Conservation (phyloP, 2,888 invertebrate species). For the Macropis europaea region DNA sequence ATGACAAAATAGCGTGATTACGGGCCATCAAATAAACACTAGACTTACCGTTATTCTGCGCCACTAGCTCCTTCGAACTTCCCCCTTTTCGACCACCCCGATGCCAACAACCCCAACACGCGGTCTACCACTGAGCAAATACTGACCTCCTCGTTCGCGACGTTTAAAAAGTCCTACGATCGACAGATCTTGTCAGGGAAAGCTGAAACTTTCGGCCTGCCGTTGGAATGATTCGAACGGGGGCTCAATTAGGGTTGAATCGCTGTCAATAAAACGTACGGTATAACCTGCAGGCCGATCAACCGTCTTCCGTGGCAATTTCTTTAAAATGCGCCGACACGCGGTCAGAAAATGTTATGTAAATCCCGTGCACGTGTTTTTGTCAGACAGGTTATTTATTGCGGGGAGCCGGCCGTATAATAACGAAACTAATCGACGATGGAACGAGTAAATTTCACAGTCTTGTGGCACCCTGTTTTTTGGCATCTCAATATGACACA, state of each 20-base stretch:
- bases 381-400: constrained; percentile 2
- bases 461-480: no score
- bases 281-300: not conserved
- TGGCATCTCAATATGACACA: no score
- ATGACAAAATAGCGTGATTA: constrained; percentile 80
- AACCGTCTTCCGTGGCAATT: not conserved
- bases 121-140: constrained; percentile 51
- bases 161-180: constrained; percentile 45
- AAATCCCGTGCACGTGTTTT: not conserved
- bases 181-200: constrained; percentile 35
- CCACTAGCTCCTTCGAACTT: constrained; percentile 69
- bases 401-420: not conserved
- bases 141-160: constrained; percentile 62
- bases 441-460: not conserved
- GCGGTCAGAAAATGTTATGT: constrained; percentile 1
- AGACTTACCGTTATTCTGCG: constrained; percentile 76
- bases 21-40: constrained; percentile 79
- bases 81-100: constrained; percentile 36
- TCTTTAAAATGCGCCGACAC: not conserved
- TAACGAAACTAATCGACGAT: not conserved
- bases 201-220: constrained; percentile 13
- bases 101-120: constrained; percentile 62
- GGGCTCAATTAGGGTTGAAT: constrained; percentile 5
- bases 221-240: constrained; percentile 9
- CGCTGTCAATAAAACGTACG: constrained; percentile 33